phyloP scores from a whole-genome alignment of 2,797 vertebrate genomes.

The Holocentrus rufus region DNA sequence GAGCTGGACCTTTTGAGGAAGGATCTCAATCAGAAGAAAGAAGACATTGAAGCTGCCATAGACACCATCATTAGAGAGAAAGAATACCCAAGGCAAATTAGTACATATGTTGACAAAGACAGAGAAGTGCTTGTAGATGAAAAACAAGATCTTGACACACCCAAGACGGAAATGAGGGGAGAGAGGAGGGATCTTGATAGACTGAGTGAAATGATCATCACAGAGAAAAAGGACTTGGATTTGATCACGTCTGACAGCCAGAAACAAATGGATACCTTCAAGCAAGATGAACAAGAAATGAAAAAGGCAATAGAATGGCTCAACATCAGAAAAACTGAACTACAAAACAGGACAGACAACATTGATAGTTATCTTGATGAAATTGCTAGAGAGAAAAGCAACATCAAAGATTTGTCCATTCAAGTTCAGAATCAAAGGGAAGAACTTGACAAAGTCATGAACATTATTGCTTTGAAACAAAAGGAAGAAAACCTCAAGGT shows the following conservation, averaged over 20 bases:
- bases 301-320: conserved; percentile 10
- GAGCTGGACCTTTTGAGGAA: neutral
- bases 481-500: neutral
- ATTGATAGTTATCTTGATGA: conserved; percentile 11
- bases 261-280: conserved; percentile 4
- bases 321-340: conserved; percentile 11
- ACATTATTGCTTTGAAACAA: neutral
- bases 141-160: neutral
- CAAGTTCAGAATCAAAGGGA: neutral
- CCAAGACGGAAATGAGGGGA: neutral
- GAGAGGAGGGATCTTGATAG: conserved; percentile 20
- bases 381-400: conserved; percentile 39
- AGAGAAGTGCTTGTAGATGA: too few relatives aligned
- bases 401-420: conserved; percentile 7
- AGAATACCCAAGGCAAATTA: neutral
- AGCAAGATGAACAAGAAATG: neutral
- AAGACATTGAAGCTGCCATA: neutral
- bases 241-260: neutral
- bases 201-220: neutral
- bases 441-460: neutral
- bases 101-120: too few relatives aligned
- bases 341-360: conserved; percentile 9
- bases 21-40: neutral
- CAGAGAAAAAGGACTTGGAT: conserved; percentile 15
- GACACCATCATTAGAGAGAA: neutral